These are phyloP conservation scores for Dreissena polymorpha DNA, from an alignment of 1,140 invertebrate genomes.

Conservation along the genomic window DNA sequence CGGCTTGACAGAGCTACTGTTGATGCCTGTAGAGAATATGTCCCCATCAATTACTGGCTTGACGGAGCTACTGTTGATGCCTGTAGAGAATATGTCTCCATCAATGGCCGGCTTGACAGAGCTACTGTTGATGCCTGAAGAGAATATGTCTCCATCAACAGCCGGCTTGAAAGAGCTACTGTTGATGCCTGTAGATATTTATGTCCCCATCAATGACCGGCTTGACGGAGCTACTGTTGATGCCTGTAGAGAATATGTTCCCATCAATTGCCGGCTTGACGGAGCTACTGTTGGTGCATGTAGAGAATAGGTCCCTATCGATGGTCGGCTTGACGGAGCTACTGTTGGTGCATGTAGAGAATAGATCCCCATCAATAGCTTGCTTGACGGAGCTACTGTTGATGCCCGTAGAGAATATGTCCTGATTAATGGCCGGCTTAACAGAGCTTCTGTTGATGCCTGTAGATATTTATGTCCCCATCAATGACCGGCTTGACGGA, in stretches of 20 bases:
- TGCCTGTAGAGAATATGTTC: conserved; percentile 52
- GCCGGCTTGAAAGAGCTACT: not conserved
- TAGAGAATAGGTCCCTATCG: conserved; percentile 30
- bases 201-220: conserved; percentile 33
- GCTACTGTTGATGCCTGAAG: too few relatives aligned
- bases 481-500: too few relatives aligned
- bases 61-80: not conserved
- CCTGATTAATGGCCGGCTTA: conserved; percentile 31
- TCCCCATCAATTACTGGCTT: conserved; percentile 40
- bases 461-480: too few relatives aligned
- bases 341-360: too few relatives aligned
- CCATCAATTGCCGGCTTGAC: conserved; percentile 22
- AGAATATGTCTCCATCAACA: conserved; percentile 36
- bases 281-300: too few relatives aligned
- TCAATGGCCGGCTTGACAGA: conserved; percentile 6
- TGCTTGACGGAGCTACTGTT: too few relatives aligned
- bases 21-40: conserved; percentile 43
- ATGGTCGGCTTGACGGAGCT: not conserved
- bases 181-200: too few relatives aligned
- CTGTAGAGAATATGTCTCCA: conserved; percentile 55
- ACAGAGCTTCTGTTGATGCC: too few relatives aligned
- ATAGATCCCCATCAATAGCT: conserved; percentile 31
- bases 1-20: too few relatives aligned
- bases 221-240: too few relatives aligned
- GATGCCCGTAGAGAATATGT: conserved; percentile 49